Evolutionary conservation across 2,888 invertebrate genomes (phyloP), one percentile per base, ranked within the genome.

Genomic region (Chrysina gloriosa): DNA sequence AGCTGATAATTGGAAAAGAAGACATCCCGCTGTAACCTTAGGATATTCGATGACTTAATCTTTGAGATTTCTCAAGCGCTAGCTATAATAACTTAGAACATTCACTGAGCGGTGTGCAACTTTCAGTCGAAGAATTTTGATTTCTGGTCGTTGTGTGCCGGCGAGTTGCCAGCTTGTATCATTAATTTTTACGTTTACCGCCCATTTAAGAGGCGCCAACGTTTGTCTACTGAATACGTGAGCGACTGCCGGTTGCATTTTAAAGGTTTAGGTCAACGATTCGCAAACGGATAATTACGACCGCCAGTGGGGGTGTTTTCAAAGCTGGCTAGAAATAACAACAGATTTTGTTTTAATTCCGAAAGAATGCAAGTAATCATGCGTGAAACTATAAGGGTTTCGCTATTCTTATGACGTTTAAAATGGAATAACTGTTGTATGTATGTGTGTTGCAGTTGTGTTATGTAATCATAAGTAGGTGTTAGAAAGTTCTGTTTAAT

Each of bases 151-250:
- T 16, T 52, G 11, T 52, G 29, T 29, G 29, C 7, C 31, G 52
- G 52, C 52, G 52, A 52, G 14, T 31, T 52, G 52, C 52, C 52
- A 52, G 52, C 52, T 52, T 52, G 52, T 11, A 52, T 31, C 52
- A 52, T 52, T 52, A 52, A 52, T 52, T 52, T 52, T 52, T 52
- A 52, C 52, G 29, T 52, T 52, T 52, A 52, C 52, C 52, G 52
- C 52, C 52, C 31, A 52, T 52, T 52, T 52, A 52, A 52, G 52
- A 52, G 52, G 52, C 52, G 52, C 52, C 52, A 52, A 19, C 31
- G 34, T 31, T 14, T 31, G 52, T 52, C 52, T 52, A 19, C 16
- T 31, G 52, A 52, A 31, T 52, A 52, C 52, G 29, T 19, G 31
- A 52, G 31, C 52, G 34, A 19, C 52, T 16, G 31, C 14, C 52